Evolutionary conservation across 2,888 invertebrate genomes (phyloP).

Genomic region (Diarsia mendica): DNA sequence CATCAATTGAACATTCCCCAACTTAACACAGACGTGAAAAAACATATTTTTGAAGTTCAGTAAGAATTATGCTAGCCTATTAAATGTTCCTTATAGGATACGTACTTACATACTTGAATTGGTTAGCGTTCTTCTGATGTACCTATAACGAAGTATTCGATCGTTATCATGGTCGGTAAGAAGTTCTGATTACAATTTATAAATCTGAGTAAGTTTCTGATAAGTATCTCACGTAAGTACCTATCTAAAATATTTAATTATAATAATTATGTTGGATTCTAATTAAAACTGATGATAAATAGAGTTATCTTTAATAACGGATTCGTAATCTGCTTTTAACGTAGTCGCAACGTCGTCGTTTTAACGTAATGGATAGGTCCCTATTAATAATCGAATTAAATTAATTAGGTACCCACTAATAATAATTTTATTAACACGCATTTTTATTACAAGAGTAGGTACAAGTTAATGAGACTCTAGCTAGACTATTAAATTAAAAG

Average conservation of each 20-base stretch:
- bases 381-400: slow-evolving; percentile 9
- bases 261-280: slow-evolving; percentile 13
- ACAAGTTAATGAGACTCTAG: neutral
- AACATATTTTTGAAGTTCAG: slow-evolving; percentile 27
- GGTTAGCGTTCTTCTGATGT: slow-evolving; percentile 20
- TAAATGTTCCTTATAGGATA: slow-evolving; percentile 37
- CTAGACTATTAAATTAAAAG: neutral
- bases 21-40: slow-evolving; percentile 30
- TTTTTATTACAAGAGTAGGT: neutral
- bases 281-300: slow-evolving; percentile 35
- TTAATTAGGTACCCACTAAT: neutral
- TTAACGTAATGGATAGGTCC: neutral
- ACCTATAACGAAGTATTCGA: slow-evolving; percentile 40
- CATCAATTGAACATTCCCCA: slow-evolving; percentile 31
- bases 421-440: slow-evolving; percentile 14
- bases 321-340: slow-evolving; percentile 16
- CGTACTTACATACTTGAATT: slow-evolving; percentile 7
- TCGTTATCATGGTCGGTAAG: slow-evolving; percentile 45
- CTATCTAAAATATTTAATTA: slow-evolving; percentile 7
- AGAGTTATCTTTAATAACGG: slow-evolving; percentile 15
- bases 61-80: slow-evolving; percentile 24
- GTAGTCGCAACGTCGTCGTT: neutral
- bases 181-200: slow-evolving; percentile 50
- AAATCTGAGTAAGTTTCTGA: slow-evolving; percentile 19
- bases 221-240: slow-evolving; percentile 18